Percentiles rank a stretch among this genome's conserved stretches.
These are phyloP conservation scores for Bombus impatiens DNA, from an alignment of 1,140 invertebrate genomes.

Conservation along the genomic window DNA sequence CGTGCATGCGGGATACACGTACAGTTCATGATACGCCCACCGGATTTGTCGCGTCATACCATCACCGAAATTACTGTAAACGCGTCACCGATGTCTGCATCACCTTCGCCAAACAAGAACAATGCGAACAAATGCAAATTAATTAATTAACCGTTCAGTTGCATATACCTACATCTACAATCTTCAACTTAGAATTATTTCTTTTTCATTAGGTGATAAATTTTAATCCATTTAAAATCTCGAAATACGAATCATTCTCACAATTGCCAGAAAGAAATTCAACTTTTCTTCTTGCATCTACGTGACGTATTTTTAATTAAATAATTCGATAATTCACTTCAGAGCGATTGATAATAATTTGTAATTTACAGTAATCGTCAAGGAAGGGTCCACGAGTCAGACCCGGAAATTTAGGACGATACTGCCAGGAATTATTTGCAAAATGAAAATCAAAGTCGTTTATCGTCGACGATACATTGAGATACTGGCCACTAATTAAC, in stretches of 20 bases:
- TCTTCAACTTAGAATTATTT: neutral
- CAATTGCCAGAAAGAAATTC: neutral
- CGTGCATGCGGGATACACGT: conserved; percentile 40
- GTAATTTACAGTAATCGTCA: too few relatives aligned
- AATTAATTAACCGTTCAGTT: neutral
- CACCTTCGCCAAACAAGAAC: neutral
- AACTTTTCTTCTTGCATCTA: too few relatives aligned
- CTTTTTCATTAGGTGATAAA: too few relatives aligned
- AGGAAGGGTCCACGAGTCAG: too few relatives aligned
- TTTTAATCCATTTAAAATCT: too few relatives aligned
- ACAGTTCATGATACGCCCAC: conserved; percentile 19
- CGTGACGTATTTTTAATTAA: too few relatives aligned
- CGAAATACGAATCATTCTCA: neutral
- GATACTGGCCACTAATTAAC: conserved; percentile 15
- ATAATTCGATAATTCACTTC: too few relatives aligned
- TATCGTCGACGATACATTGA: neutral
- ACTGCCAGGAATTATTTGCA: neutral
- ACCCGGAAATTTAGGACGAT: too few relatives aligned
- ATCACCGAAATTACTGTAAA: conserved; percentile 57
- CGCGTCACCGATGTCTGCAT: conserved; percentile 37
- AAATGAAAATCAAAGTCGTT: conserved; percentile 1
- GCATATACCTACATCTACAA: too few relatives aligned
- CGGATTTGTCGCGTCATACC: conserved; percentile 31
- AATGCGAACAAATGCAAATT: neutral
- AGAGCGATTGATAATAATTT: too few relatives aligned